Evolutionary conservation across 2,888 invertebrate species (phyloP).

Genomic region (Hypercompe scribonia): DNA sequence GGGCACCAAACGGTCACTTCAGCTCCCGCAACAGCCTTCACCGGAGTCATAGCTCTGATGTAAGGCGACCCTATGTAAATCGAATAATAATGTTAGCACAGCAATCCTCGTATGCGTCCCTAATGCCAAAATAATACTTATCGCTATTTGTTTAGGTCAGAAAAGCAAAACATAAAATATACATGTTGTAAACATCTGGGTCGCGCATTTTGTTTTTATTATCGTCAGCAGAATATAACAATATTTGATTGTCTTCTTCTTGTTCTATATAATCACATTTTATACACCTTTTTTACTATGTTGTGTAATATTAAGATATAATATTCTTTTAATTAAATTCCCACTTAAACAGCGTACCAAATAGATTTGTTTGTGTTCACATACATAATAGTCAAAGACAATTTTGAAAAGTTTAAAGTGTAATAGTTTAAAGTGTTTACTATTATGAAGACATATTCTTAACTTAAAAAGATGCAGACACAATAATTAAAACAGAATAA

Average conservation of each 20-base stretch:
- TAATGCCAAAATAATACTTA: slow-evolving; percentile 45
- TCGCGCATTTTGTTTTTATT: slow-evolving; percentile 42
- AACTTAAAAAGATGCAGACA: not conserved
- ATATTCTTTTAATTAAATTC: not conserved
- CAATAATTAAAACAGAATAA: not conserved
- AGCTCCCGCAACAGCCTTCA: slow-evolving; percentile 93
- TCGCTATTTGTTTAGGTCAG: slow-evolving; percentile 54
- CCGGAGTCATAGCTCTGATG: slow-evolving; percentile 90
- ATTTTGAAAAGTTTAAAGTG: not conserved
- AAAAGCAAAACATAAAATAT: slow-evolving; percentile 42
- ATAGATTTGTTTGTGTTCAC: not conserved
- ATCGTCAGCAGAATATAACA: slow-evolving; percentile 34
- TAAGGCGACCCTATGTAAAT: slow-evolving; percentile 89
- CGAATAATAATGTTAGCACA: slow-evolving; percentile 45
- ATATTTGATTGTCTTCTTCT: slow-evolving; percentile 24
- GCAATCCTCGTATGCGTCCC: slow-evolving; percentile 30
- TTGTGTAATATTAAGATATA: not conserved
- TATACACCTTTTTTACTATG: slow-evolving; percentile 2
- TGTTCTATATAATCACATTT: not conserved
- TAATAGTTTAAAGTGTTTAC: not conserved
- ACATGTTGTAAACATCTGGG: slow-evolving; percentile 20
- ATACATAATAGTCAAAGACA: too few relatives aligned
- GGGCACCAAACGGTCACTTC: slow-evolving; percentile 93
- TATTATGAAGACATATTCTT: not conserved
- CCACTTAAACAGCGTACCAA: not conserved